Conservation (phyloP, 92 coral and sea anemone species). For the Heteractis magnifica region DNA sequence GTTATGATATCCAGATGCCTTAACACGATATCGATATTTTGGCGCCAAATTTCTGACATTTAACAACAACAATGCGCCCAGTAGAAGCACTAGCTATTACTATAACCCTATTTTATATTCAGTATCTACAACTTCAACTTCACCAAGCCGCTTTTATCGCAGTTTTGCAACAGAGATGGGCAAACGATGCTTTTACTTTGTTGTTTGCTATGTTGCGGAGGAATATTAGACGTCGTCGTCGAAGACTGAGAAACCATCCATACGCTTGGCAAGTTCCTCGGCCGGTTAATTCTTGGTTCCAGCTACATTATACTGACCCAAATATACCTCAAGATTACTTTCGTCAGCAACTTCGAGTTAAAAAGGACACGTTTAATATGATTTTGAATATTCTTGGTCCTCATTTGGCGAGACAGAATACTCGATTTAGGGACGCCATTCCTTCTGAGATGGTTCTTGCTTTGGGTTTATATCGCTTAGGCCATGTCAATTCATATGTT, state of each 20-base stretch:
- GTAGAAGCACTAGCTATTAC: no score
- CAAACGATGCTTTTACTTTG: neutral
- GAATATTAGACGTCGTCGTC: slow-evolving; percentile 14
- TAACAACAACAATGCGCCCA: no score
- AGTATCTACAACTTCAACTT: slow-evolving; percentile 23
- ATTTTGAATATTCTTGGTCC: slow-evolving; percentile 25
- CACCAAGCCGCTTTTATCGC: slow-evolving; percentile 20
- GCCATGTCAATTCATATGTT: slow-evolving; percentile 45
- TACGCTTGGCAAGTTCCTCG: slow-evolving; percentile 40
- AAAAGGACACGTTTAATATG: neutral
- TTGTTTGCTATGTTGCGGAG: slow-evolving; percentile 18
- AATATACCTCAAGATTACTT: slow-evolving; percentile 36
- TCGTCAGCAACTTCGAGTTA: slow-evolving; percentile 34
- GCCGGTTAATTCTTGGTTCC: slow-evolving; percentile 37
- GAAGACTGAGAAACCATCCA: slow-evolving; percentile 30
- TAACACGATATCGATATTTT: no score
- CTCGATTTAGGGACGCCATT: slow-evolving; percentile 38
- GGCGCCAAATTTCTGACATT: no score
- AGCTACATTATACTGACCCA: slow-evolving; percentile 32
- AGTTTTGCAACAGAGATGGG: neutral
- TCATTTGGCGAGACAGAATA: slow-evolving; percentile 19
- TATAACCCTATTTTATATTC: slow-evolving; percentile 12
- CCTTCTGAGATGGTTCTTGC: slow-evolving; percentile 37
- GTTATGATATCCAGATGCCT: no score
- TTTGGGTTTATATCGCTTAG: slow-evolving; percentile 44